Evolutionary conservation across 2,797 vertebrate species (phyloP), one percentile per base, ranked within the genome.

Genomic region (Gadopsis bispinosus): DNA sequence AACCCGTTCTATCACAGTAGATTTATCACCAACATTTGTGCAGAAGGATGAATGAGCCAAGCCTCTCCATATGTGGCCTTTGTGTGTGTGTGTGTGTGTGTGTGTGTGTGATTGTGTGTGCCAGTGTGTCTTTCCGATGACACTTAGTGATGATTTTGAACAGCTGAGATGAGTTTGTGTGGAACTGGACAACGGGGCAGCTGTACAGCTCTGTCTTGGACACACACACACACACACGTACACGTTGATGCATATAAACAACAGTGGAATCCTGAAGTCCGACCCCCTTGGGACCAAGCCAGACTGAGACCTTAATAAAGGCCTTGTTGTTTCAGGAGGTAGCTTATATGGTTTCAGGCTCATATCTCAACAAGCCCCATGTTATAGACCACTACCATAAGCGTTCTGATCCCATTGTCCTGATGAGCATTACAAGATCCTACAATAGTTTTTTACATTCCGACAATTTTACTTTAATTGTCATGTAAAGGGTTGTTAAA

Each of bases 11-110:
- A 89, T 91, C 88, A 91, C 79, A 61, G 81, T 89, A 84, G 92
- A 94, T 94, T 94, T 94, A 94, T 93, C 86, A 89, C 90, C 87
- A 91, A 93, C 93, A 94, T 93, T 93, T 94, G 91, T 89, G 91
- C 84, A 66, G 83, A 80, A 82, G 87, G 82, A 88, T 90, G 85
- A 92, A 91, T 85, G 80, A 92, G 90, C 88, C 81, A 90, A 89
- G 92, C 90, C 89, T 92, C 85, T 92, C 89, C 89, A 91, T 91
- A 93, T 92, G 90, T 91, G 92, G 92, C 74, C 84, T 88, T 87
- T 84, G 74, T 83, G 82, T 71, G 83, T 75, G 79, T 71, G 73
- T 41, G 77, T 66, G 72, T 83, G 88, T 83, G 56, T 85, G 75
- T 81, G 84, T 87, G 73, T 43, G 76, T 74, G 65, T 67, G 48